Evolutionary conservation across 2,797 vertebrate species (phyloP).

Genomic region (Epinephelus awoara): DNA sequence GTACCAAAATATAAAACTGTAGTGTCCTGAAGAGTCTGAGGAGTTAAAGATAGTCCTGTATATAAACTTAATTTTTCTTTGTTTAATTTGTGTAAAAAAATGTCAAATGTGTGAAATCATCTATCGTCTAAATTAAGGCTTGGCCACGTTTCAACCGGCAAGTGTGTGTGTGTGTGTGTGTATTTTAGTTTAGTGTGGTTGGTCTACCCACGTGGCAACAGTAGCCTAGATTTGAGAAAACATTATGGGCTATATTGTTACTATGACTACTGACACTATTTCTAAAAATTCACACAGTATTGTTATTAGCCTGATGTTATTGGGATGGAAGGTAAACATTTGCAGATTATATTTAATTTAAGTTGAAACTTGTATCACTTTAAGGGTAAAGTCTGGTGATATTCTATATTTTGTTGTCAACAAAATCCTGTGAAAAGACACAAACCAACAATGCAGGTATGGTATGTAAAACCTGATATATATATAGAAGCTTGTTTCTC

Average conservation of each 20-base stretch:
- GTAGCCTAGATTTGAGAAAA: not conserved
- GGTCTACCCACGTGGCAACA: constrained; percentile 3
- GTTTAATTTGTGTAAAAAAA: constrained; percentile 32
- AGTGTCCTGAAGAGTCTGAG: constrained; percentile 7
- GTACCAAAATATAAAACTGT: constrained; percentile 51
- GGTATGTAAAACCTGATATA: not conserved
- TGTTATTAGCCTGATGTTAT: not conserved
- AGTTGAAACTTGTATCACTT: not conserved
- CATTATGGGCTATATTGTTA: not conserved
- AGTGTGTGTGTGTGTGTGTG: not conserved
- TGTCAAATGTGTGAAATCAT: constrained; percentile 25
- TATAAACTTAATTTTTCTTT: constrained; percentile 36
- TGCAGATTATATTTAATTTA: not conserved
- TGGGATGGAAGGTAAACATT: not conserved
- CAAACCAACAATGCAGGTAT: not conserved
- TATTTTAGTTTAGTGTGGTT: not conserved
- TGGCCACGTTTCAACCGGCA: constrained; percentile 23
- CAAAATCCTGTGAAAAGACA: not conserved
- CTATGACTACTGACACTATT: not conserved
- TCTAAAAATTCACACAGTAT: not conserved
- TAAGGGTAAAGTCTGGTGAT: not conserved
- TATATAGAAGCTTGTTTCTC: not conserved
- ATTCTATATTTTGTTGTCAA: not conserved
- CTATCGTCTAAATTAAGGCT: constrained; percentile 30
- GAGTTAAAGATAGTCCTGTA: constrained; percentile 2